phyloP scores from a whole-genome alignment of 2,113 vertebrate species.

The Junco hyemalis region DNA sequence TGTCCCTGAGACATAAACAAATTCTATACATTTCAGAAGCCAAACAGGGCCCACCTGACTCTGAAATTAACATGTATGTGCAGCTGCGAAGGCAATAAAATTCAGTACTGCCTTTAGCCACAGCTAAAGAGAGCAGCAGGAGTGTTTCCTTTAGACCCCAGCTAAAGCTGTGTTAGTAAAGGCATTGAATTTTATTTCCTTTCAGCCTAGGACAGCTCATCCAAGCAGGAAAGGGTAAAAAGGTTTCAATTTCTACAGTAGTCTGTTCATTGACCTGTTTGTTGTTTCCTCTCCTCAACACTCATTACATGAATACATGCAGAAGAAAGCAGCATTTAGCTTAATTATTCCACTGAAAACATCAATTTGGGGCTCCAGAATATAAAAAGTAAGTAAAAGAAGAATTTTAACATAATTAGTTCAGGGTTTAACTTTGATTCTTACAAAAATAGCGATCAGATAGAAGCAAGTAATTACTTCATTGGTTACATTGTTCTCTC shows the following conservation, averaged over 20 bases:
- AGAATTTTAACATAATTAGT: conserved; percentile 10
- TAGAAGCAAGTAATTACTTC: conserved; percentile 22
- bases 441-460: neutral
- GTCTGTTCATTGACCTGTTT: neutral
- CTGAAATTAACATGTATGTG: neutral
- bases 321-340: conserved; percentile 10
- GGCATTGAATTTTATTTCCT: neutral
- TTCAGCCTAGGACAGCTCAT: neutral
- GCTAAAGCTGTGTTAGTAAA: neutral
- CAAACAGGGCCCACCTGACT: neutral
- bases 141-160: neutral
- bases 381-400: conserved; percentile 10
- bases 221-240: neutral
- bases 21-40: fast-evolving
- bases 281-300: neutral
- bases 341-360: conserved; percentile 43
- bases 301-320: neutral
- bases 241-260: neutral
- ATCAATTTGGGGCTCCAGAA: neutral
- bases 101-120: neutral
- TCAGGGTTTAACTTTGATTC: neutral
- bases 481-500: neutral
- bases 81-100: neutral
- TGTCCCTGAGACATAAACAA: neutral
- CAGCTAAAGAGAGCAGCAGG: neutral